A percentile compares a stretch with the other conserved stretches of the same genome.
Evolutionary conservation across 2,113 vertebrate species (phyloP).

Genomic region (Gnathonemus echidnorhynchus): DNA sequence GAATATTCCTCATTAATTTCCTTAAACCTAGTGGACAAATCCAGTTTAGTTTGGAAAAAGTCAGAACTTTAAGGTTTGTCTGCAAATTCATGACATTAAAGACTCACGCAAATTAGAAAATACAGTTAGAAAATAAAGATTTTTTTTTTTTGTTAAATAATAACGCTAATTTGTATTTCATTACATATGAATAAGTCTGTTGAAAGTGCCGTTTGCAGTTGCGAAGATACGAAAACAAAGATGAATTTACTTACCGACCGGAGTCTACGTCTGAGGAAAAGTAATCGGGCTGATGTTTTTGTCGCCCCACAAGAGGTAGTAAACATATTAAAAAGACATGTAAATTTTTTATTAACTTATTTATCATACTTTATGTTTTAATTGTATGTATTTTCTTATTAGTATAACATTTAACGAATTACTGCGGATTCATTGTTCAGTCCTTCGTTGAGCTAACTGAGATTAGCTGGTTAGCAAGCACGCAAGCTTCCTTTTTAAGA

Average conservation of each 20-base stretch:
- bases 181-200: not conserved
- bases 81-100: not conserved
- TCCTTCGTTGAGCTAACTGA: not conserved
- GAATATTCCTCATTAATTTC: not conserved
- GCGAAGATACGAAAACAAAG: slow-evolving; percentile 42
- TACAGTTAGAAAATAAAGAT: not conserved
- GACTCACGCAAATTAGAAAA: not conserved
- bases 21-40: not conserved
- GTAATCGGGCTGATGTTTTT: not conserved
- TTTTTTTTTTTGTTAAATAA: not conserved
- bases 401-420: not conserved
- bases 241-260: not conserved
- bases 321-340: not conserved
- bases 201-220: slow-evolving; percentile 47
- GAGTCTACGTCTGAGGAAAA: not conserved
- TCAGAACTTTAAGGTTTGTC: not conserved
- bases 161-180: not conserved
- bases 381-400: not conserved
- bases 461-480: not conserved
- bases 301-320: not conserved
- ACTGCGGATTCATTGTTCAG: not conserved
- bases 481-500: not conserved
- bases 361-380: not conserved
- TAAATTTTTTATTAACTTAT: not conserved
- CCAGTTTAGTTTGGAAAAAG: not conserved